Conservation (phyloP, 2,888 invertebrate species). For the Cataglyphis rosenhaueri region DNA sequence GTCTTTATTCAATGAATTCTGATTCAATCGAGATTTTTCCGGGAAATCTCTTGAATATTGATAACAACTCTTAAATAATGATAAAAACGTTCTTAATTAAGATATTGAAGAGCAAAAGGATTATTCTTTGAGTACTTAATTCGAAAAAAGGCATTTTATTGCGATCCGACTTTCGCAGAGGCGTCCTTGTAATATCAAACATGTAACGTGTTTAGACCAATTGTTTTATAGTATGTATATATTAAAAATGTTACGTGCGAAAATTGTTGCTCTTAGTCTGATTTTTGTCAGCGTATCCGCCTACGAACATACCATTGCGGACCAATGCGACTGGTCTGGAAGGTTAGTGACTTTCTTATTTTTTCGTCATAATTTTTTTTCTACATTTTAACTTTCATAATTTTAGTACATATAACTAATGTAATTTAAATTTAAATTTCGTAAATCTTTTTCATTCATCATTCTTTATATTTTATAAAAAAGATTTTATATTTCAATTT, state of each 20-base stretch:
- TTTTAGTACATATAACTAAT: neutral
- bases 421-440: neutral
- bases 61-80: neutral
- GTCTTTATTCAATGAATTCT: neutral
- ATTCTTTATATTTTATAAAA: neutral
- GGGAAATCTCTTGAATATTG: neutral
- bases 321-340: slow-evolving; percentile 85
- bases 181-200: neutral
- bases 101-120: neutral
- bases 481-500: neutral
- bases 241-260: slow-evolving; percentile 11
- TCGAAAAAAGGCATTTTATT: neutral
- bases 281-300: slow-evolving; percentile 17
- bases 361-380: neutral
- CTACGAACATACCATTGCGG: slow-evolving; percentile 74
- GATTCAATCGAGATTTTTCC: neutral
- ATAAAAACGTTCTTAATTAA: neutral
- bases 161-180: neutral
- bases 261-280: neutral
- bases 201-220: slow-evolving; percentile 3
- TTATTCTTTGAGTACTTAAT: slow-evolving; percentile 20
- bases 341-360: slow-evolving; percentile 78
- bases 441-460: neutral
- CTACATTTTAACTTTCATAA: neutral
- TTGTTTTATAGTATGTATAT: neutral